Evolutionary conservation across 2,797 vertebrate genomes (phyloP), one percentile per base, ranked within the genome.

Genomic region (Hemitrygon akajei): DNA sequence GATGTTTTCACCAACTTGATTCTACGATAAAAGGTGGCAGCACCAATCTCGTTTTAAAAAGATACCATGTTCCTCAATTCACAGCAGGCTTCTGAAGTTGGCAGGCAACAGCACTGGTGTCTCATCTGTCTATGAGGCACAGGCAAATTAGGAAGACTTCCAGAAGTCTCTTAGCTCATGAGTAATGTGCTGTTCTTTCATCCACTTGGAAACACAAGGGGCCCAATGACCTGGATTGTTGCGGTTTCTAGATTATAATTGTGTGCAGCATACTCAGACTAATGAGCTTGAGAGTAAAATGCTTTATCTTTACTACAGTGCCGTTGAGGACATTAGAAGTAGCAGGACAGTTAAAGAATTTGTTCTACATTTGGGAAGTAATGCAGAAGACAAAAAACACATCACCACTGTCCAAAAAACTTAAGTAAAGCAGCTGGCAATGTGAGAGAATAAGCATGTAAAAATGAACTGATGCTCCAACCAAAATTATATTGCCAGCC

Each of bases 71-170:
- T 75, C 47, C 71, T 73, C 22, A 76, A 76, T 11, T 93, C 71
- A 56, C 71, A 47, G 71, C 47, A 93, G 71, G 71, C 27, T 93
- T 76, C 71, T 58, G 37, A 93, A 93, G 91, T 58, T 93, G 66
- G 63, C 86, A 93, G 91, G 69, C 12, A 76, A 93, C 91, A 76
- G 1, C 69, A 93, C 11, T 47, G 71, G 69, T 93, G 40, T 76
- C 91, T 93, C 37, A 93, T 71, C 91, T 93, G 71, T 75, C 25
- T 92, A 27, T 56, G 40, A 92, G 27, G 40, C 91, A 58, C 91
- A 93, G 40, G 47, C 14, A 93, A 73, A 89, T 73, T 56, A 56
- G 91, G 25, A 76, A 76, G 25, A 16, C 91, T 92, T 75, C 91
- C 69, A 71, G 75, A 56, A 47, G 40, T 56, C 71, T 37, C 91